Evolutionary conservation across 2,797 vertebrate species (phyloP).

Genomic region (Gymnocypris eckloni): DNA sequence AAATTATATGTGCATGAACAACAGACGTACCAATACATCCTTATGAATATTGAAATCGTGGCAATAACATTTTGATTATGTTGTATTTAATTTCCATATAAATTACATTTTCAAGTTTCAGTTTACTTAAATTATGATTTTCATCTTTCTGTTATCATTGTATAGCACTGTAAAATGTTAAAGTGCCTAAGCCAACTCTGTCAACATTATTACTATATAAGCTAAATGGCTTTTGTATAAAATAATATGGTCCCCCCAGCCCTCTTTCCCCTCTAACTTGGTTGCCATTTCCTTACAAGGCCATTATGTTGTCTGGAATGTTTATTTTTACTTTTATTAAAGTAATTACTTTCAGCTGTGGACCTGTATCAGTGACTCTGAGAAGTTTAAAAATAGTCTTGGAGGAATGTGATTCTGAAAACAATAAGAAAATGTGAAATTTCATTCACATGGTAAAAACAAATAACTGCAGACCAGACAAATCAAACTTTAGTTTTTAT

Average conservation of each 20-base stretch:
- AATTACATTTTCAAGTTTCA: neutral
- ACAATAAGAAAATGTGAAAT: slow-evolving; percentile 30
- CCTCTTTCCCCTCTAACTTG: slow-evolving; percentile 28
- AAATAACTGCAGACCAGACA: neutral
- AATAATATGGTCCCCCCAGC: neutral
- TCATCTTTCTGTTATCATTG: neutral
- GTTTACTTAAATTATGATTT: neutral
- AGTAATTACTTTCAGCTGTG: slow-evolving; percentile 68
- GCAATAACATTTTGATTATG: neutral
- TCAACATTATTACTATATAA: neutral
- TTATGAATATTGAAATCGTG: neutral
- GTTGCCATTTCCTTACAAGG: slow-evolving; percentile 71
- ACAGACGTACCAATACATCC: neutral
- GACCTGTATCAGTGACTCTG: slow-evolving; percentile 62
- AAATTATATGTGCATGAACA: neutral
- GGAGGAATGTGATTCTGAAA: slow-evolving; percentile 44
- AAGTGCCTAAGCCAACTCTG: slow-evolving; percentile 2
- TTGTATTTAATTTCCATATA: neutral
- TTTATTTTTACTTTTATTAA: slow-evolving; percentile 67
- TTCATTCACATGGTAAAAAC: slow-evolving; percentile 7
- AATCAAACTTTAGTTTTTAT: neutral
- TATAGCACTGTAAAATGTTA: neutral
- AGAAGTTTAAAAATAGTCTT: slow-evolving; percentile 69
- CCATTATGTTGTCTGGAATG: slow-evolving; percentile 66
- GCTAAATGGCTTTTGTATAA: neutral